Percentiles rank a stretch among this genome's conserved stretches.
Conservation (phyloP, 1,140 invertebrate genomes). For the Aphis gossypii region DNA sequence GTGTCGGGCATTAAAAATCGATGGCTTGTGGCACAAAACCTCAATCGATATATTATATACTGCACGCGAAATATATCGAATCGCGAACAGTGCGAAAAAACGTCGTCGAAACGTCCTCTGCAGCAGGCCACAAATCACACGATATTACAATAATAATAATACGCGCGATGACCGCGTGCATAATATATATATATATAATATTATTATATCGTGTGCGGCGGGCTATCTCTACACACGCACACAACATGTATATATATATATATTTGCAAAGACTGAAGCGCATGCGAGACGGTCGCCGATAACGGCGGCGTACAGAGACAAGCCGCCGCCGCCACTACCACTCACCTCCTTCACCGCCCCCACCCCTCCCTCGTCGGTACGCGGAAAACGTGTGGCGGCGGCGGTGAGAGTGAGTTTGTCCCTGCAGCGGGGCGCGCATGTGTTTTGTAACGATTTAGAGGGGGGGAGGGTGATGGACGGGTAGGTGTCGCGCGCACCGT, state of each 20-base stretch:
- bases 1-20: background rate
- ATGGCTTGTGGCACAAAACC: background rate
- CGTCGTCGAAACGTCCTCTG: background rate
- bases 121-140: background rate
- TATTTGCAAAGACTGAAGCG: background rate
- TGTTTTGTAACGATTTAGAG: conserved; percentile 35
- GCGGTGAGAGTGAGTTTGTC: background rate
- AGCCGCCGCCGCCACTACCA: background rate
- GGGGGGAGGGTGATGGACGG: background rate
- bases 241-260: background rate
- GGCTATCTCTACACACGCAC: background rate
- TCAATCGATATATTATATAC: background rate
- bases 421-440: conserved; percentile 32
- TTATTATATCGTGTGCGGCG: background rate
- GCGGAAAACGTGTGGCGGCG: background rate
- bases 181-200: background rate
- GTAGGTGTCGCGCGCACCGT: background rate
- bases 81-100: background rate
- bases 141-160: background rate
- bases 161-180: background rate
- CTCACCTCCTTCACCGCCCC: no score
- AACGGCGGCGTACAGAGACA: conserved; percentile 41
- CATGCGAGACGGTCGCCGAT: conserved; percentile 26
- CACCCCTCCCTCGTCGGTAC: background rate
- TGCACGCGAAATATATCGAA: background rate